Evolutionary conservation across 2,797 vertebrate species (phyloP), one percentile per base, ranked within the genome.

Genomic region (Sebastes miniatus): DNA sequence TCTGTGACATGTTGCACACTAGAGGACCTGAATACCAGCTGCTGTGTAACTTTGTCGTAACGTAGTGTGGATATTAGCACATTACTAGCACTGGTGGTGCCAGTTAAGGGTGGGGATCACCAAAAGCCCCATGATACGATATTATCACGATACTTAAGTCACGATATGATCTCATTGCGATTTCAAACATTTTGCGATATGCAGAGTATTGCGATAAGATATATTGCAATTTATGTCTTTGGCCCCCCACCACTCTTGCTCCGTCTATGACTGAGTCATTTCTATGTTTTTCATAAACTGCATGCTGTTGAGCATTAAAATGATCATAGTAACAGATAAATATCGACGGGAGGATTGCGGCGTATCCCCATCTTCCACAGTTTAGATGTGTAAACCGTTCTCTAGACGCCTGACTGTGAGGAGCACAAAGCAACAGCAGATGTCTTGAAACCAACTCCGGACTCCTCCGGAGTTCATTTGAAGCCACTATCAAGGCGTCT

Each of bases 381-480:
- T 80, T 84, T 78, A 64, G 54, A 24, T 43, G 36, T 31, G 63
- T 50, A 63, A 73, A 72, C 70, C 20, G 32, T 29, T 63, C 67
- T 77, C 65, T 1, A 29, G 74, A 72, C 56, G 62, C 43, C 79
- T 73, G 52, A 80, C 76, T 87, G 84, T 56, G 83, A 87, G 62
- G 69, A 73, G 36, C 77, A 83, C 66, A 67, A 56, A 57, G 76
- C 54, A 29, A 39, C 75, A 81, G 73, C 89, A 87, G 89, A 88
- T 87, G 86, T 86, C 89, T 82, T 39, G 69, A 83, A 83, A 81
- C 25, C 20, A 36, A 70, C 68, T 57, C 71, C 18, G 39, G 68
- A 27, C 73, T 68, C 85, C 58, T 71, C 71, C 67, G n/a, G 73
- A 36, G 76, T 85, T 63, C 22, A 74, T 86, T 62, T 73, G 73